Conservation (phyloP, 1,140 invertebrate species). For the Apocrypta bakeri region DNA sequence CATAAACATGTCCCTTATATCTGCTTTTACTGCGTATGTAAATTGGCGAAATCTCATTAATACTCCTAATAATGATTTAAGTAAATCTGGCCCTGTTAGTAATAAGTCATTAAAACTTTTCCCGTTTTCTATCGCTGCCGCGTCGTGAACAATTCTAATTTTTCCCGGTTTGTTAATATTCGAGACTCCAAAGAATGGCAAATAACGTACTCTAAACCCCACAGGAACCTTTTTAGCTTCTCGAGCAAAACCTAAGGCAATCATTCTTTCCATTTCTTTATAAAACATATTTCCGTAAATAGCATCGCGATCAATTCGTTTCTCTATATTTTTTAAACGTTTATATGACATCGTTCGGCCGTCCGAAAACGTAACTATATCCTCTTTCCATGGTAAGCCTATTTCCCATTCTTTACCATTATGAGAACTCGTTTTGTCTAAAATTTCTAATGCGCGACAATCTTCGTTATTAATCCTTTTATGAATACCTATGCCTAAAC, state of each 20-base stretch:
- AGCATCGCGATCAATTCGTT: background rate
- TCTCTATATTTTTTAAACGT: background rate
- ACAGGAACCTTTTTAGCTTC: background rate
- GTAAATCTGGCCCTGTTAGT: background rate
- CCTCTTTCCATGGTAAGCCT: background rate
- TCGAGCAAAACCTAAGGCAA: background rate
- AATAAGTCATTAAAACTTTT: conserved; percentile 19
- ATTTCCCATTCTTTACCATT: conserved; percentile 2
- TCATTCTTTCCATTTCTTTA: conserved; percentile 8
- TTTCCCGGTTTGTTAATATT: conserved; percentile 2
- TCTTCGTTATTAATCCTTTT: background rate
- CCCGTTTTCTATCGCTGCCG: background rate
- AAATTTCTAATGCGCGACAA: background rate
- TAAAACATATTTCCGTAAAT: background rate
- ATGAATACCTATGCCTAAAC: background rate
- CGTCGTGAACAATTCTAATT: background rate
- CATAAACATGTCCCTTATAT: conserved; percentile 17
- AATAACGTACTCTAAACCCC: background rate
- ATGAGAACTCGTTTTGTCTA: background rate
- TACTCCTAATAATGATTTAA: conserved; percentile 11
- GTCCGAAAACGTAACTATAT: background rate
- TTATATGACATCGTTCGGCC: background rate
- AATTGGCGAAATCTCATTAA: conserved; percentile 23
- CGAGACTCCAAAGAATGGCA: conserved; percentile 9
- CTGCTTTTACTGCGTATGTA: background rate